Percentiles rank a stretch among this genome's conserved stretches.
phyloP scores from a whole-genome alignment of 1,140 invertebrate species.

The Lucilia cuprina region DNA sequence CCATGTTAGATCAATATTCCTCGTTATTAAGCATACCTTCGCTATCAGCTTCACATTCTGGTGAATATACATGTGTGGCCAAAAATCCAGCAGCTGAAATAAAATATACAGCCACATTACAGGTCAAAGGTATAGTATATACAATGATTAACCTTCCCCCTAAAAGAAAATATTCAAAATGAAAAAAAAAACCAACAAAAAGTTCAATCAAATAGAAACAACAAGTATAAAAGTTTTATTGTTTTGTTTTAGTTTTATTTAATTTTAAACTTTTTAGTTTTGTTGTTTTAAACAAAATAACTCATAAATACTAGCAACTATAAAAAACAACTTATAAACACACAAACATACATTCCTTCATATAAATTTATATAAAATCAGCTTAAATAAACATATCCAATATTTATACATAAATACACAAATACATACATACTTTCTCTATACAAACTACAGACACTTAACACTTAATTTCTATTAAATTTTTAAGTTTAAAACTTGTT shows the following conservation, averaged over 20 bases:
- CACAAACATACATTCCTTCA: neutral
- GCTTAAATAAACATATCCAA: neutral
- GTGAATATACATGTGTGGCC: slow-evolving; percentile 83
- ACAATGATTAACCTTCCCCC: neutral
- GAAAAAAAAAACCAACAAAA: neutral
- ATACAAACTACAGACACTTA: neutral
- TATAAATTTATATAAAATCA: neutral
- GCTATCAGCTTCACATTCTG: slow-evolving; percentile 75
- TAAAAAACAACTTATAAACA: too few species aligned
- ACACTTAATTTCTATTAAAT: neutral
- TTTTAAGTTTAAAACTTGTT: neutral
- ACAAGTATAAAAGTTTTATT: neutral
- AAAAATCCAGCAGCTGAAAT: slow-evolving; percentile 79
- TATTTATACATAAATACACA: neutral
- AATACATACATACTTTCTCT: neutral
- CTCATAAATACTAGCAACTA: neutral
- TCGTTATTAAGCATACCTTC: slow-evolving; percentile 80
- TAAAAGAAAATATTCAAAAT: neutral
- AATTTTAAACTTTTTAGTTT: neutral
- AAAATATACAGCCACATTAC: slow-evolving; percentile 80
- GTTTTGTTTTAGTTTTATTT: neutral
- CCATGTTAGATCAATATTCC: slow-evolving; percentile 76
- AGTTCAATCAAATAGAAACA: neutral
- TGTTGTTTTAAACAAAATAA: neutral
- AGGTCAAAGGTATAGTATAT: slow-evolving; percentile 80